Conservation (phyloP, 2,113 vertebrate species). For the Pachycephala philippinensis region DNA sequence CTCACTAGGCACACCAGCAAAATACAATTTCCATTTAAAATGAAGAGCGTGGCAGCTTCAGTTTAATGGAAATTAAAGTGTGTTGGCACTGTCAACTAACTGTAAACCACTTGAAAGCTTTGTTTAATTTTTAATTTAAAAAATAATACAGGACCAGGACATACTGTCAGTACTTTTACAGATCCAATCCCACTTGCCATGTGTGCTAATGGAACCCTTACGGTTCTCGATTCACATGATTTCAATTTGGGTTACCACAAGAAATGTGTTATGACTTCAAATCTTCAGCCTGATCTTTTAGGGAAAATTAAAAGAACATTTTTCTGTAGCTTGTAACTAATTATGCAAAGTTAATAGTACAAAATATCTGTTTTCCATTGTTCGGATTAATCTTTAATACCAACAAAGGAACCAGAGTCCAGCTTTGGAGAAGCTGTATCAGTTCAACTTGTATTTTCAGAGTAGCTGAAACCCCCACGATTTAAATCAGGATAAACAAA, state of each 20-base stretch:
- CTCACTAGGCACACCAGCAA: conserved; percentile 58
- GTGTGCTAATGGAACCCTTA: conserved; percentile 33
- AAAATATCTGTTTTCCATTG: not conserved
- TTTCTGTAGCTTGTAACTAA: not conserved
- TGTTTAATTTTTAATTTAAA: conserved; percentile 63
- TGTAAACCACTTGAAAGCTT: conserved; percentile 55
- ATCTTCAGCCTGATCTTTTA: not conserved
- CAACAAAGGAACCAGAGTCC: not conserved
- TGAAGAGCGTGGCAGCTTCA: conserved; percentile 39
- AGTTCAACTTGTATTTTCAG: not conserved
- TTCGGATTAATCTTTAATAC: not conserved
- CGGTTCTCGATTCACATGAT: not conserved
- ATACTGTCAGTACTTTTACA: conserved; percentile 29
- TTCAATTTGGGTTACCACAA: not conserved
- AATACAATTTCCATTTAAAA: conserved; percentile 61
- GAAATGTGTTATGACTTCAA: not conserved
- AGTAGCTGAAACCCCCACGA: not conserved
- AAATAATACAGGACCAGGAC: conserved; percentile 4
- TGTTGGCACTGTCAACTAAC: conserved; percentile 42
- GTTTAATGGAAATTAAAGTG: conserved; percentile 60
- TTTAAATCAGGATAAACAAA: not conserved
- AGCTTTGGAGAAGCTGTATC: not conserved
- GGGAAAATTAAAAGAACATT: not conserved
- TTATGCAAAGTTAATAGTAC: not conserved
- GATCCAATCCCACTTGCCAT: conserved; percentile 21